Conservation (phyloP, 2,113 vertebrate genomes). For the Tringa solitaria region DNA sequence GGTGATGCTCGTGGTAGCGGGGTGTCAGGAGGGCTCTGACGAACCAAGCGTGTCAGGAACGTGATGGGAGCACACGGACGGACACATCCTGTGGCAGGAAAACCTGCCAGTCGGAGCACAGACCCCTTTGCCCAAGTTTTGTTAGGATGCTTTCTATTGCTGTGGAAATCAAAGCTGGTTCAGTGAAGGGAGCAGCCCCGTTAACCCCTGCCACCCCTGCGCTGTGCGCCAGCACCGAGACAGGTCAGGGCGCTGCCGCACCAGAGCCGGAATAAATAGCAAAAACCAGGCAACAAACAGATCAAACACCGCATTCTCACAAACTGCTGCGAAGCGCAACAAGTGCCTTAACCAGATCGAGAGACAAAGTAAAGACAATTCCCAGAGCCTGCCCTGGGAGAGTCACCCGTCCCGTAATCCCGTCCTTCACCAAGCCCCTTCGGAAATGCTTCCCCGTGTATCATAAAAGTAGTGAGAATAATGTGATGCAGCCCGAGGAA, state of each 20-base stretch:
- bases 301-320: fast-evolving
- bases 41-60: fast-evolving
- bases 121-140: not conserved
- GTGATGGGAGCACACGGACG: fast-evolving
- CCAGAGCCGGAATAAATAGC: not conserved
- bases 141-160: not conserved
- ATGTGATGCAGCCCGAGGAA: fast-evolving
- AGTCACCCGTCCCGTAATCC: fast-evolving
- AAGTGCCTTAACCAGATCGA: not conserved
- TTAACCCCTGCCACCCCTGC: not conserved
- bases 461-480: not conserved
- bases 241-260: not conserved
- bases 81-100: not conserved
- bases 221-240: not conserved
- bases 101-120: not conserved
- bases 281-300: fast-evolving
- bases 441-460: not conserved
- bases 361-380: not conserved
- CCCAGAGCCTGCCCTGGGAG: not conserved
- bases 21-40: not conserved
- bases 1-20: fast-evolving
- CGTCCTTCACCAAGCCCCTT: not conserved
- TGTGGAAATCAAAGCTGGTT: not conserved
- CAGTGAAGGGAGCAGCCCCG: fast-evolving
- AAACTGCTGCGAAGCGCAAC: not conserved